phyloP scores from a whole-genome alignment of 1,140 invertebrate genomes.

The Tenebrio molitor region DNA sequence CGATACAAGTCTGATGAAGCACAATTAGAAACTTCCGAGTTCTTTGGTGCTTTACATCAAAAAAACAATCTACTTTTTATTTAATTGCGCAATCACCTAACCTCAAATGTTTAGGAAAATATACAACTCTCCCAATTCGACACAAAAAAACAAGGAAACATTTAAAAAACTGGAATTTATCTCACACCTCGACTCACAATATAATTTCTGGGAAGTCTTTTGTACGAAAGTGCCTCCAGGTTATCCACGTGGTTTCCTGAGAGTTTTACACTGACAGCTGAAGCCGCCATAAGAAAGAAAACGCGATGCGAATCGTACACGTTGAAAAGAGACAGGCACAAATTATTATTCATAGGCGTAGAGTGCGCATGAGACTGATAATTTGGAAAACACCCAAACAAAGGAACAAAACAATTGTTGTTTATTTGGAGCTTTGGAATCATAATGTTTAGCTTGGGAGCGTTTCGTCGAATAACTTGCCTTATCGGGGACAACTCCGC shows the following conservation, averaged over 20 bases:
- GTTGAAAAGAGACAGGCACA: not conserved
- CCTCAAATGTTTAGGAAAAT: not conserved
- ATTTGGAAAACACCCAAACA: too few relatives aligned
- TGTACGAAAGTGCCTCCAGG: not conserved
- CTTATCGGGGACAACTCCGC: too few relatives aligned
- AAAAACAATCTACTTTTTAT: too few relatives aligned
- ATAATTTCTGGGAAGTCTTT: slow-evolving; percentile 1
- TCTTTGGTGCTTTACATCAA: too few relatives aligned
- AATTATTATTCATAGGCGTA: slow-evolving; percentile 10
- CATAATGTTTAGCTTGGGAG: too few relatives aligned
- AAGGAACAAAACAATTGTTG: not conserved
- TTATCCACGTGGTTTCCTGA: slow-evolving; percentile 20
- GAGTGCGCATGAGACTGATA: not conserved
- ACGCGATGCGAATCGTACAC: not conserved
- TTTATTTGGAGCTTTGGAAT: slow-evolving; percentile 9
- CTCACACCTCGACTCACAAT: not conserved
- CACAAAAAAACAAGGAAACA: not conserved
- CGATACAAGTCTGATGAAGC: too few relatives aligned
- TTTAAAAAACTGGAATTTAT: not conserved
- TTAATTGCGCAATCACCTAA: slow-evolving; percentile 1
- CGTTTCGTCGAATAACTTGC: too few relatives aligned
- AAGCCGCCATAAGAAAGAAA: slow-evolving; percentile 6
- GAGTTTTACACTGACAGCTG: not conserved
- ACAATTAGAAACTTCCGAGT: too few relatives aligned
- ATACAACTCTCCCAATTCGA: not conserved